Percentiles rank a stretch among this genome's conserved stretches.
phyloP scores from a whole-genome alignment of 2,888 invertebrate genomes.

The Bombyx huttoni region DNA sequence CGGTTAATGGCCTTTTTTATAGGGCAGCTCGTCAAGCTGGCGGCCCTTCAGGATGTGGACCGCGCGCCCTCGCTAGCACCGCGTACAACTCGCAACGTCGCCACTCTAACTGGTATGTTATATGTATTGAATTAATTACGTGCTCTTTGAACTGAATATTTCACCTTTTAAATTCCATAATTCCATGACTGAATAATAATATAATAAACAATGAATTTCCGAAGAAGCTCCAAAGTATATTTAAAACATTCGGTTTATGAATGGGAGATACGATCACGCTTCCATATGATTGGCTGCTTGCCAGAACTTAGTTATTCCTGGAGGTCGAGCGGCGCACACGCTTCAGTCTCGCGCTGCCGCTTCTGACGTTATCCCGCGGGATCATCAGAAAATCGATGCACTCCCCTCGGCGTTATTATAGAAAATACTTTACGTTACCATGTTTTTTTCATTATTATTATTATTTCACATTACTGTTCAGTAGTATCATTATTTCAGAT shows the following conservation, averaged over 20 bases:
- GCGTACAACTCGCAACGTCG: slow-evolving; percentile 74
- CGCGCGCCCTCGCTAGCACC: slow-evolving; percentile 77
- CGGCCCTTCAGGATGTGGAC: slow-evolving; percentile 83
- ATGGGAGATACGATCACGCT: slow-evolving; percentile 41
- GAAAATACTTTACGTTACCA: not conserved
- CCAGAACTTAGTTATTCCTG: slow-evolving; percentile 53
- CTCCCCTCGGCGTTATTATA: not conserved
- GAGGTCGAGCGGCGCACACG: slow-evolving; percentile 54
- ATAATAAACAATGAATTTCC: not conserved
- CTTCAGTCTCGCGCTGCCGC: slow-evolving; percentile 52
- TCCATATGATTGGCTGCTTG: slow-evolving; percentile 43
- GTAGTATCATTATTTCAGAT: too few relatives aligned
- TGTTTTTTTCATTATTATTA: not conserved
- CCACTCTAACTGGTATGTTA: slow-evolving; percentile 78
- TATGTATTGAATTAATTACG: not conserved
- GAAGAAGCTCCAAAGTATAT: not conserved
- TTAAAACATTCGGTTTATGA: slow-evolving; percentile 29
- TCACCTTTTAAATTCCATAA: too few relatives aligned
- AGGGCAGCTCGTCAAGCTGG: slow-evolving; percentile 80
- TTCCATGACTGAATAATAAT: too few relatives aligned
- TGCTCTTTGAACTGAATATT: not conserved
- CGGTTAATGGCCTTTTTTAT: slow-evolving; percentile 1
- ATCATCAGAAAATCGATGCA: slow-evolving; percentile 5
- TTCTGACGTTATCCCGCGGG: slow-evolving; percentile 19
- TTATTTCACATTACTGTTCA: not conserved